A percentile compares a stretch with the other conserved stretches of the same genome.
Conservation (phyloP, 2,797 vertebrate species). For the Caiman crocodilus region DNA sequence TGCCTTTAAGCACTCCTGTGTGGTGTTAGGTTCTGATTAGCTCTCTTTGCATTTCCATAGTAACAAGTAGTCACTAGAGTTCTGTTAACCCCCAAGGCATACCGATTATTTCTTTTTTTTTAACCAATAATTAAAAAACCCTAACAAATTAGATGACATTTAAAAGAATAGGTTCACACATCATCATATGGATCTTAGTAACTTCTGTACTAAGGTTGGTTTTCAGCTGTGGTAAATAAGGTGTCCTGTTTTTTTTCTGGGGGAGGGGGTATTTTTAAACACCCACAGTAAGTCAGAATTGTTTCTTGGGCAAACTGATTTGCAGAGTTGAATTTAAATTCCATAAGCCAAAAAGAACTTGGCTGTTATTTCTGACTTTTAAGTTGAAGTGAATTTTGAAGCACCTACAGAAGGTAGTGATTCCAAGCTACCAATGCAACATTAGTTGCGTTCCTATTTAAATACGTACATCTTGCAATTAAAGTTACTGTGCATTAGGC, state of each 20-base stretch:
- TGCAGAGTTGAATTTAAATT: background rate
- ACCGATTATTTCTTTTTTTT: slow-evolving; percentile 6
- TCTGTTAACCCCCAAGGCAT: slow-evolving; percentile 49
- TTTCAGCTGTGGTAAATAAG: background rate
- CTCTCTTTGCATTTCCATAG: slow-evolving; percentile 74
- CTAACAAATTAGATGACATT: background rate
- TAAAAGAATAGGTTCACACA: background rate
- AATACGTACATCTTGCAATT: background rate
- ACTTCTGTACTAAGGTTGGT: background rate
- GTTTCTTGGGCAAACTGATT: background rate
- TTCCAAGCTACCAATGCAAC: background rate
- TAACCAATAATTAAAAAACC: background rate
- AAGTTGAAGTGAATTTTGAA: background rate
- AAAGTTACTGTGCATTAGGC: no score
- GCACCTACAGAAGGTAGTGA: background rate
- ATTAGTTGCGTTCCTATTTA: background rate
- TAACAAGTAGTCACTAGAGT: slow-evolving; percentile 63
- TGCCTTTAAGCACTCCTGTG: slow-evolving; percentile 66
- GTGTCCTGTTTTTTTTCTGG: background rate
- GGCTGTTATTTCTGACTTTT: background rate
- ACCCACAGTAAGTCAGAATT: background rate
- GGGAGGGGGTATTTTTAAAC: background rate
- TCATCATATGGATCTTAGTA: background rate
- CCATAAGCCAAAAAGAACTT: background rate
- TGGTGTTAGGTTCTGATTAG: slow-evolving; percentile 43